Conservation (phyloP, 2,888 invertebrate genomes). For the Galeruca laticollis region DNA sequence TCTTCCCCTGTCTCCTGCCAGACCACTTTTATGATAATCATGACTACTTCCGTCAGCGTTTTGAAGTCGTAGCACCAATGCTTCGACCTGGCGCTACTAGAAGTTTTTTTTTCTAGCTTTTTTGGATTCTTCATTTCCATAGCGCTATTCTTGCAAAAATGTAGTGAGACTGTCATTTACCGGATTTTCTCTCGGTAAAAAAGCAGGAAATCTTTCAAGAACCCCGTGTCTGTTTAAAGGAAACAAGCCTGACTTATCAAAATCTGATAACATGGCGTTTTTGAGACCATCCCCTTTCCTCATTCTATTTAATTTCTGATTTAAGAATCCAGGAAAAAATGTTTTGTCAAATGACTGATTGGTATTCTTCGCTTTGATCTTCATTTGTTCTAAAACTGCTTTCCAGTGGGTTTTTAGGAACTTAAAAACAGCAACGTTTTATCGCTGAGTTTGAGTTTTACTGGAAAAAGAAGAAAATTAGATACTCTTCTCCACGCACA, state of each 20-base stretch:
- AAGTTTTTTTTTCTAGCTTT: background rate
- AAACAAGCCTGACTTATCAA: conserved; percentile 4
- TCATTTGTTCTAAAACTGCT: conserved; percentile 1
- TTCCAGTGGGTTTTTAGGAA: conserved; percentile 6
- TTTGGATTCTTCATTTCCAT: too few species aligned
- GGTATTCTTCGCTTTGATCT: conserved; percentile 9
- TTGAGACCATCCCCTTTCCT: conserved; percentile 12
- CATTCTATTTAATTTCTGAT: conserved; percentile 11
- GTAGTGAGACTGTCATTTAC: too few species aligned
- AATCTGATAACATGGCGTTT: too few species aligned
- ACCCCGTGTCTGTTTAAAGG: too few species aligned
- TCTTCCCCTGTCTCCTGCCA: too few species aligned
- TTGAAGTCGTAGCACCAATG: too few species aligned
- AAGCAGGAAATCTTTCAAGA: too few species aligned
- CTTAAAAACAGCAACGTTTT: conserved; percentile 15
- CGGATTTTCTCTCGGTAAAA: too few species aligned
- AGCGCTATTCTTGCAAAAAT: too few species aligned
- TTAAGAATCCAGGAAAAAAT: conserved; percentile 15
- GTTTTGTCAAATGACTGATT: conserved; percentile 9
- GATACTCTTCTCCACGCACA: conserved; percentile 8
- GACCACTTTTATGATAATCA: too few species aligned
- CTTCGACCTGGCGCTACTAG: conserved; percentile 4
- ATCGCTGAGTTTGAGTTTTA: background rate
- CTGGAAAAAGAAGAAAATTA: conserved; percentile 16
- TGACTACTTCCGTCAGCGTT: too few species aligned